Evolutionary conservation across 1,140 invertebrate genomes (phyloP).

Genomic region (Drosophila lacertosa): DNA sequence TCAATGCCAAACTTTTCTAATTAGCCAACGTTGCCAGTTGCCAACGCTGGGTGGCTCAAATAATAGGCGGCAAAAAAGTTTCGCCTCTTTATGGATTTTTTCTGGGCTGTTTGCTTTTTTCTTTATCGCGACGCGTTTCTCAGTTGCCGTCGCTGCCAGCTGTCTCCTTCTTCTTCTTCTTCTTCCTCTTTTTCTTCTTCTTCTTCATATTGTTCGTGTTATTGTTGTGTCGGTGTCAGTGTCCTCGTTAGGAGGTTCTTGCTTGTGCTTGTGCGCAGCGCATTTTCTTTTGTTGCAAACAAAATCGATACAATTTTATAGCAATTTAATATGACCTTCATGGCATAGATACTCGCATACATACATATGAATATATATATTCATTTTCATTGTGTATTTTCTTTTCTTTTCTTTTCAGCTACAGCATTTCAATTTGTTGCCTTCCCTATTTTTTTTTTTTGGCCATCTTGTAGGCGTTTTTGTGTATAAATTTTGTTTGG

Average conservation of each 20-base stretch:
- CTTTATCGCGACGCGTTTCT: slow-evolving; percentile 16
- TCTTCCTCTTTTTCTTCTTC: slow-evolving; percentile 11
- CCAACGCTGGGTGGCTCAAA: not conserved
- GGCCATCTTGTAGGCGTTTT: slow-evolving; percentile 60
- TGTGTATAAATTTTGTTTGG: slow-evolving; percentile 45
- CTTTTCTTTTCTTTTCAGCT: slow-evolving; percentile 49
- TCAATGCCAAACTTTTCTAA: slow-evolving; percentile 64
- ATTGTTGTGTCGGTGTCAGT: slow-evolving; percentile 72
- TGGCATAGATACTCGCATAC: slow-evolving; percentile 73
- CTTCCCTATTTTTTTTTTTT: slow-evolving; percentile 11
- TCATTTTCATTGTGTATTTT: slow-evolving; percentile 43
- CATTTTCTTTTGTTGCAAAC: slow-evolving; percentile 82
- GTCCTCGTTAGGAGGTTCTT: slow-evolving; percentile 79
- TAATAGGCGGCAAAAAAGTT: slow-evolving; percentile 51
- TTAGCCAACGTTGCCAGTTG: slow-evolving; percentile 56
- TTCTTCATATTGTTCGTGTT: slow-evolving; percentile 20
- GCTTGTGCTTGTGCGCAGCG: slow-evolving; percentile 80
- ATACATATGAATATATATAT: slow-evolving; percentile 39
- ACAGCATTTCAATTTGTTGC: slow-evolving; percentile 1
- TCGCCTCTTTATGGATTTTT: slow-evolving; percentile 80
- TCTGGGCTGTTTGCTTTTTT: slow-evolving; percentile 46
- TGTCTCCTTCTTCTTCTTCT: slow-evolving; percentile 18
- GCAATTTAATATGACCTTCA: slow-evolving; percentile 84
- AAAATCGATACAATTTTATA: slow-evolving; percentile 84
- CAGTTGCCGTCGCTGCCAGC: slow-evolving; percentile 24